Base-by-base conservation (phyloP, 2,888 invertebrate species). In the Melanophora roralis region DNA sequence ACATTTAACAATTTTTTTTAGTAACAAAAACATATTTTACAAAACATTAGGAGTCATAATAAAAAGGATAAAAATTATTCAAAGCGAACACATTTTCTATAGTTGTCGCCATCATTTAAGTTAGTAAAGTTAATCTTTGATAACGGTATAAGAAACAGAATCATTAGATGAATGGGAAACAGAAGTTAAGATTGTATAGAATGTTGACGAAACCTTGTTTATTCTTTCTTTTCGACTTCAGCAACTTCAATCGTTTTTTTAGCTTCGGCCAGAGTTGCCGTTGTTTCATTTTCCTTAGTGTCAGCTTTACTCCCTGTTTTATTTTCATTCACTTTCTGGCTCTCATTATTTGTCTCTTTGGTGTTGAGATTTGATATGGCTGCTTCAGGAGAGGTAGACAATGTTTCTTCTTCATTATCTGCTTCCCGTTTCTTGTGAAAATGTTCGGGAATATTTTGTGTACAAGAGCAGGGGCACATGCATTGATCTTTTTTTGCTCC, bases 391-490 rank as follows among this genome's bases (percentile, higher is more conserved):
- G 72, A 81, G 4, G 81, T 27, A 32, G 36, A 9, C 12, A 69
- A 4, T 45, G 57, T 21, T 19, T 53, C 32, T 27, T 40, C 32
- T 36, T 14, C 27, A 4, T 14, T 64, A 14, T 72, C 65, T n/a
- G 57, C 57, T 16, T 84, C 81, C 67, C 88, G 89, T 81, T 88
- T 88, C 80, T 84, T 84, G 64, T 86, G 84, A 14, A 83, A 73
- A 73, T 81, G 83, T 23, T 84, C 84, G 16, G 88, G 86, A 75
- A 89, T 78, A 19, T 88, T 89, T 82, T 89, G 89, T 11, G 86
- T 87, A 82, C 89, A 89, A 21, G 89, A 89, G 76, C 89, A 89
- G 6, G 89, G 89, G 64, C 89, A 89, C 89, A 89, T 89, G 82
- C 89, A 89, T 74, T 89, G 89, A 80, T 88, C 87, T 69, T 85